Base-by-base conservation (phyloP, 2,113 vertebrate species). In the Melanerpes aurifrons region DNA sequence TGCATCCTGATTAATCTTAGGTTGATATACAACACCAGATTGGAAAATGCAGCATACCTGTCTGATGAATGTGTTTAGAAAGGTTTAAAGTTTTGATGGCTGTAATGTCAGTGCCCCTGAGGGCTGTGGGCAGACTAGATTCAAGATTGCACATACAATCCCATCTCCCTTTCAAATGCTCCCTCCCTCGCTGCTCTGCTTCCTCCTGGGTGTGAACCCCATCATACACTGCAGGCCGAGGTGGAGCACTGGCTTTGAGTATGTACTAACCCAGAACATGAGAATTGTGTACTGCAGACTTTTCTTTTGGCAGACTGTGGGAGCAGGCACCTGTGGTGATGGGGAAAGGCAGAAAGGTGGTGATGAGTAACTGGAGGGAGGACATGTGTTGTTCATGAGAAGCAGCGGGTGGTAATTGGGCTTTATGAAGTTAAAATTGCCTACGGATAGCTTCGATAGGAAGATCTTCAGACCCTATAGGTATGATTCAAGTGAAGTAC, bases 1-100 rank as follows among this genome's bases (percentile, higher is more conserved):
- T 79, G 56, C 63, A 73, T 82, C 56, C 66, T 93, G 83, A 89
- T 93, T 92, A 96, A 79, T 89, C 71, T 68, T 71, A 15, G 59
- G 47, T 82, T 81, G 67, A 16, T 79, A 56, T 67, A 85, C 92
- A 89, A 93, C 31, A 70, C 19, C 57, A 80, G 45, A 91, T n/a
- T 86, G 92, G 83, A 84, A 93, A 92, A 63, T 28, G 37, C 82
- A 79, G n/a, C 35, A 64, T 80, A 85, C 53, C 16, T 62, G 9
- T 31, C 3, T 92, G 83, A 89, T 87, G 32, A 87, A 90, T 89
- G 75, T 73, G 78, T 82, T 89, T 91, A 26, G 91, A 82, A 79
- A 85, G 54, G 43, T 91, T 92, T 73, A 15, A 93, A 82, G 87
- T 82, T 88, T 82, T 62, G 18, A 35, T 88, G 0, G 1, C 58